These are phyloP conservation scores for Lasioglossum morio DNA, from an alignment of 2,888 invertebrate genomes.

Conservation along the genomic window DNA sequence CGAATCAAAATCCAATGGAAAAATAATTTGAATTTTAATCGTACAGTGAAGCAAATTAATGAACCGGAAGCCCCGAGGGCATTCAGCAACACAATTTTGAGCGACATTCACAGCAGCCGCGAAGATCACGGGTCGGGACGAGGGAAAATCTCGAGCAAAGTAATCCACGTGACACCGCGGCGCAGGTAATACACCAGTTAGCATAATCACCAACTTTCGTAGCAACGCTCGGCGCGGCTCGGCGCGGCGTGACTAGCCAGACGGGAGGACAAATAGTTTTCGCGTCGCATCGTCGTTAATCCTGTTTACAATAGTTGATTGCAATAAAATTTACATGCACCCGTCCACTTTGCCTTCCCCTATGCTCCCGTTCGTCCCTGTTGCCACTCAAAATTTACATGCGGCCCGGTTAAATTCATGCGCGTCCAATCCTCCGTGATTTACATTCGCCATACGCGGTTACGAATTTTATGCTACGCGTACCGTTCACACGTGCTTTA, in stretches of 20 bases:
- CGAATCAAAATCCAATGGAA: neutral
- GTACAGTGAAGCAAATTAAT: neutral
- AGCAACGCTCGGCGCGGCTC: neutral
- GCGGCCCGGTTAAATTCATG: slow-evolving; percentile 72
- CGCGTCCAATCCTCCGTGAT: slow-evolving; percentile 66
- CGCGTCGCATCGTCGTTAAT: slow-evolving; percentile 66
- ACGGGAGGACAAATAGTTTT: slow-evolving; percentile 65
- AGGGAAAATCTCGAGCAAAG: slow-evolving; percentile 16
- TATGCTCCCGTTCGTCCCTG: neutral
- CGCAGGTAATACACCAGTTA: slow-evolving; percentile 11
- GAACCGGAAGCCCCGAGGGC: neutral
- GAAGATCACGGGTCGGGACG: neutral
- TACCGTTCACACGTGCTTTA: slow-evolving; percentile 72
- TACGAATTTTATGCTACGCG: slow-evolving; percentile 69
- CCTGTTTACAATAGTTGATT: slow-evolving; percentile 75
- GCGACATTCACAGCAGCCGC: neutral
- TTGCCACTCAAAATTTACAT: slow-evolving; percentile 67
- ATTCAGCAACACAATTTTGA: neutral
- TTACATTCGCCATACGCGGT: slow-evolving; percentile 72
- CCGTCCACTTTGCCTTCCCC: slow-evolving; percentile 42
- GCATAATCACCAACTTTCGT: slow-evolving; percentile 36
- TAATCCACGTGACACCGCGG: neutral
- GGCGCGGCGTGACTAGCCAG: slow-evolving; percentile 20
- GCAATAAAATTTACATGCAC: slow-evolving; percentile 74
- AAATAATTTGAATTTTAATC: neutral